Evolutionary conservation across 2,797 vertebrate genomes (phyloP), one percentile per base, ranked within the genome.

Genomic region (Gallinago stenura): DNA sequence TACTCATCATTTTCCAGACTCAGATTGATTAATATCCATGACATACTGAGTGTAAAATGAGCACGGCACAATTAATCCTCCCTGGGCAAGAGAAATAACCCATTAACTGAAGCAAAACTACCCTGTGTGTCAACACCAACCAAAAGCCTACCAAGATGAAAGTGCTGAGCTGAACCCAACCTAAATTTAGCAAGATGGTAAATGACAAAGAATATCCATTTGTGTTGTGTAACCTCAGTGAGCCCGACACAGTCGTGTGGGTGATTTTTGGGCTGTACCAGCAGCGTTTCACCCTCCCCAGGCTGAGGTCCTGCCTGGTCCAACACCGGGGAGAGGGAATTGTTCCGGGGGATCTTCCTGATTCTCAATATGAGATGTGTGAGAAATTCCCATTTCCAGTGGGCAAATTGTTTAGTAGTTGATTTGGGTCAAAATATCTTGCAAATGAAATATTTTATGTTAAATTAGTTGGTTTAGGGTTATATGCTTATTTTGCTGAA

Each of bases 1-100:
- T 96, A 95, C 83, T 93, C 68, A 85, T 83, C 73, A 84, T 90
- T 94, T 91, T 77, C 73, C 88, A 92, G 66, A 58, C 73, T 93
- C 69, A 68, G 77, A 80, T 9, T 94, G 90, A 95, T 87, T 95
- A 89, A 95, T 92, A 93, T 85, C 95, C 56, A 90, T 80, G 66
- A 87, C 86, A 95, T 28, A 66, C 79, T 87, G 86, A 72, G 83
- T 73, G 77, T 73, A 95, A 90, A 95, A 95, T 71, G 24, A 93
- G 60, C 80, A 79, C 0, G 0, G 77, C 80, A 77, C 65, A 89
- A 95, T 93, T 97, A 93, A 92, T 93, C 33, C 86, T 92, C 53
- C 41, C 66, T 71, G 50, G 62, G 45, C 66, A 90, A 83, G 22
- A 94, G 81, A 93, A 94, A 95, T 80, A 94, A 91, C 33, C 18